Percentiles rank a stretch among this genome's conserved stretches.
Conservation (phyloP, 2,797 vertebrate genomes). For the Helicolenus hilgendorfi region DNA sequence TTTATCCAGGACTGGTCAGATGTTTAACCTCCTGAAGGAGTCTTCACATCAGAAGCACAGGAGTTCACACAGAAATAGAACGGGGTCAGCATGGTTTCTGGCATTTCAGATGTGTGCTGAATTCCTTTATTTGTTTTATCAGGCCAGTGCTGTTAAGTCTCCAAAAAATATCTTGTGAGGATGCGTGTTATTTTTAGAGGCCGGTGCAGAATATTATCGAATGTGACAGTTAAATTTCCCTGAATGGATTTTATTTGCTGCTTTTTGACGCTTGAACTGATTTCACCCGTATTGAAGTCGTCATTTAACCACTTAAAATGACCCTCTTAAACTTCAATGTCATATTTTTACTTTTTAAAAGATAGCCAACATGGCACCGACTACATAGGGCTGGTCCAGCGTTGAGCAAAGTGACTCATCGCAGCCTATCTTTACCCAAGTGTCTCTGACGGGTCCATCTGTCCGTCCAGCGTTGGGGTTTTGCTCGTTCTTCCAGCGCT, state of each 20-base stretch:
- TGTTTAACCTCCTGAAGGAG: slow-evolving; percentile 61
- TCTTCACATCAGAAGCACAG: slow-evolving; percentile 45
- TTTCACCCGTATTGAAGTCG: slow-evolving; percentile 27
- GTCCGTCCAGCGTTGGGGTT: slow-evolving; percentile 70
- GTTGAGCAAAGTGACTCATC: slow-evolving; percentile 70
- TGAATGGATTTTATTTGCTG: slow-evolving; percentile 34
- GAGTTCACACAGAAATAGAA: slow-evolving; percentile 46
- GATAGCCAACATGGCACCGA: slow-evolving; percentile 62
- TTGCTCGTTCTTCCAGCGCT: slow-evolving; percentile 68
- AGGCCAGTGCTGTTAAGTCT: slow-evolving; percentile 26
- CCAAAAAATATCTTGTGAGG: slow-evolving; percentile 13
- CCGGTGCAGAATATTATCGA: slow-evolving; percentile 40
- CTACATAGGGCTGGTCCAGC: slow-evolving; percentile 43
- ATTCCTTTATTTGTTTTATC: slow-evolving; percentile 61
- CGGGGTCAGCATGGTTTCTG: slow-evolving; percentile 29
- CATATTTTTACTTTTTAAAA: slow-evolving; percentile 50
- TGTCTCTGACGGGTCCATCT: slow-evolving; percentile 54
- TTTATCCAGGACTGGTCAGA: slow-evolving; percentile 64
- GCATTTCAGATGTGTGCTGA: slow-evolving; percentile 47
- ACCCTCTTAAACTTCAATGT: slow-evolving; percentile 29
- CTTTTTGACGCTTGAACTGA: slow-evolving; percentile 33
- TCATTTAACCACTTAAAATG: slow-evolving; percentile 57
- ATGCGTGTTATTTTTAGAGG: slow-evolving; percentile 24
- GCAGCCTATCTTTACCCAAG: slow-evolving; percentile 66
- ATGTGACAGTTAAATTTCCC: slow-evolving; percentile 46